Conservation (phyloP, 2,888 invertebrate species). For the Dione vanillae region DNA sequence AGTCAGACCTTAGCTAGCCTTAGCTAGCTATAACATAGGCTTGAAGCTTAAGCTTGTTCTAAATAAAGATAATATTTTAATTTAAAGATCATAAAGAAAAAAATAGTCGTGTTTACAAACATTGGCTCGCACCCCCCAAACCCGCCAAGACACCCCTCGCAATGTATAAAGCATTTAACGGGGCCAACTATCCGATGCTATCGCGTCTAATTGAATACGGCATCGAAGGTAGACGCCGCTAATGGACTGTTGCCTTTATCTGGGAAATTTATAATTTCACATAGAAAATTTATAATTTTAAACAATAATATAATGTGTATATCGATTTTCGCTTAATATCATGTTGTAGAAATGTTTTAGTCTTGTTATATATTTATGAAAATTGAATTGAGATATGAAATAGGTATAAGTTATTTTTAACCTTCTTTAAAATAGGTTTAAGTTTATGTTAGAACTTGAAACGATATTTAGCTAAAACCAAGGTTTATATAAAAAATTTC, state of each 20-base stretch:
- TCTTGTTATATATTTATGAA: too few species aligned
- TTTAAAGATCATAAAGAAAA: not conserved
- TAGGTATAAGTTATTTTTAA: too few species aligned
- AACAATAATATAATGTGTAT: slow-evolving; percentile 4
- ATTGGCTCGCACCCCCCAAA: not conserved
- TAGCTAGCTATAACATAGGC: too few species aligned
- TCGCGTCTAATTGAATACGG: slow-evolving; percentile 40
- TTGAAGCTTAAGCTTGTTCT: too few species aligned
- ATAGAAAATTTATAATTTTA: slow-evolving; percentile 22
- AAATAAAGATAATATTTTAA: too few species aligned
- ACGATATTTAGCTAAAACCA: too few species aligned
- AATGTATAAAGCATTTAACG: slow-evolving; percentile 33
- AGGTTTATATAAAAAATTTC: too few species aligned
- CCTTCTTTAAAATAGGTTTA: too few species aligned
- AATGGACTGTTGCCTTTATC: slow-evolving; percentile 37
- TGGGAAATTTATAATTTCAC: slow-evolving; percentile 37
- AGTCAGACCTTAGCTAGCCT: too few species aligned
- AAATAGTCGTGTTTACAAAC: slow-evolving; percentile 14
- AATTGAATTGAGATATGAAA: too few species aligned
- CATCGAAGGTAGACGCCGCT: slow-evolving; percentile 36
- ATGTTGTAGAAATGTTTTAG: too few species aligned
- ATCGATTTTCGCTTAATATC: not conserved
- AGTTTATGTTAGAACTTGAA: too few species aligned
- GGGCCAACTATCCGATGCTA: slow-evolving; percentile 42
- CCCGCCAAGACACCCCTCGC: slow-evolving; percentile 14